Evolutionary conservation across 64 coral and sea anemone genomes (phyloP), one percentile per base, ranked within the genome.

Genomic region (Dendronephthya gigantea): DNA sequence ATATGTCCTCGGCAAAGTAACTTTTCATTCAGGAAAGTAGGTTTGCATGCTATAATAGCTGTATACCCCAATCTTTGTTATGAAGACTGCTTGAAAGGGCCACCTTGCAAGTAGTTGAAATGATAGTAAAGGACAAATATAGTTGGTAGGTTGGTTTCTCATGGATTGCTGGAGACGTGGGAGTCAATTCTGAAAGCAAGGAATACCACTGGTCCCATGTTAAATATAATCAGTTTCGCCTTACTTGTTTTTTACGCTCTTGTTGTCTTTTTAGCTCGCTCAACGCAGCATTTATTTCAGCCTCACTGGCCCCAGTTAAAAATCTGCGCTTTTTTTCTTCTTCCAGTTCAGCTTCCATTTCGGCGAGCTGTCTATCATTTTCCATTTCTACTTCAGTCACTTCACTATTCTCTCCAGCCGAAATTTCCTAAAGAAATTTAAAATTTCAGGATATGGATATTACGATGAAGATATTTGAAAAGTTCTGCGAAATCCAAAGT

Each of bases 291-390:
- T 89, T 88, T 0, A 91, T 91, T 39, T 98, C 95, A 40, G 74
- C 68, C 4, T 98, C 95, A 1, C 92, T 85, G 4, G 95, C 95
- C 39, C 95, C 95, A 14, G 92, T 90, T 7, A 84, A 81, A 12
- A 89, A 81, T 32, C 90, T 90, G 15, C 81, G 84, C 81, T 93
- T 66, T 68, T 87, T 93, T 35, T 98, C 87, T 62, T 87, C 83
- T 17, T 98, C 90, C 90, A 98, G 84, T 49, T 91, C 92, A 62
- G 85, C 92, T 28, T 98, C 95, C 82, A 98, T 83, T 12, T 93
- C 92, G 33, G 88, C 89, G 0, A 98, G 35, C 23, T 98, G 86
- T 4, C 72, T 50, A 35, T 93, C 92, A 15, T 98, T 84, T 69
- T 98, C 92, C 68, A 93, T 91, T 37, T 93, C 95, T 48, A 91